These are phyloP conservation scores for Papilio xuthus DNA, from an alignment of 1,140 invertebrate genomes.

Conservation along the genomic window DNA sequence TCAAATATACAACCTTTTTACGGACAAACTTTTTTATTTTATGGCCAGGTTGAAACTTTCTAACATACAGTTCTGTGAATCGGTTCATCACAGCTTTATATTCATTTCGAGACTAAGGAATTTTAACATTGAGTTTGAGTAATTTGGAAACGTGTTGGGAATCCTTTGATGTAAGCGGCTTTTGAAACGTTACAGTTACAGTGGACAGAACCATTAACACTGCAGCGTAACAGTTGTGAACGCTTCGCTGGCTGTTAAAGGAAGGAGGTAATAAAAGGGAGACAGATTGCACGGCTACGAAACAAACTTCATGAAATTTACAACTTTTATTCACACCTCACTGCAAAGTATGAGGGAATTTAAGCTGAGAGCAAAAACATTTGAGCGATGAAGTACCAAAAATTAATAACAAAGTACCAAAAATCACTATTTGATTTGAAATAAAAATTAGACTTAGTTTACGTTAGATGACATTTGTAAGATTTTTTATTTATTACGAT, in stretches of 20 bases:
- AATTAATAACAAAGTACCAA: background rate
- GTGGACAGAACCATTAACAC: background rate
- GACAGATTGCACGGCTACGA: background rate
- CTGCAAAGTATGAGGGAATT: background rate
- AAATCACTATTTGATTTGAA: too few relatives aligned
- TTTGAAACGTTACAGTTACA: constrained; percentile 11
- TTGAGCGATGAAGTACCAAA: background rate
- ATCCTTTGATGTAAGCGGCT: constrained; percentile 16
- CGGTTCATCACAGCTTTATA: background rate
- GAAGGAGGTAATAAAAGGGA: background rate
- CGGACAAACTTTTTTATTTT: background rate
- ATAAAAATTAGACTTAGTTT: too few relatives aligned
- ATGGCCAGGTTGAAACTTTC: background rate
- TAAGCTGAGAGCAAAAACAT: background rate
- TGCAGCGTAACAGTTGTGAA: background rate
- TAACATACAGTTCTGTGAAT: background rate
- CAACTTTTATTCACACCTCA: background rate
- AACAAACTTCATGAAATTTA: background rate
- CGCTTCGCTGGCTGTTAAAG: constrained; percentile 10
- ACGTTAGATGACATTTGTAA: too few relatives aligned
- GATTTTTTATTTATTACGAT: too few relatives aligned
- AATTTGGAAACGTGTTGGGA: background rate
- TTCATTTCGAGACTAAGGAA: constrained; percentile 4
- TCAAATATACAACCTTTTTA: constrained; percentile 6
- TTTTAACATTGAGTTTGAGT: background rate